Percentiles rank a stretch among this genome's conserved stretches.
These are phyloP conservation scores for Deroplatys truncata DNA, from an alignment of 2,888 invertebrate species.

Conservation along the genomic window DNA sequence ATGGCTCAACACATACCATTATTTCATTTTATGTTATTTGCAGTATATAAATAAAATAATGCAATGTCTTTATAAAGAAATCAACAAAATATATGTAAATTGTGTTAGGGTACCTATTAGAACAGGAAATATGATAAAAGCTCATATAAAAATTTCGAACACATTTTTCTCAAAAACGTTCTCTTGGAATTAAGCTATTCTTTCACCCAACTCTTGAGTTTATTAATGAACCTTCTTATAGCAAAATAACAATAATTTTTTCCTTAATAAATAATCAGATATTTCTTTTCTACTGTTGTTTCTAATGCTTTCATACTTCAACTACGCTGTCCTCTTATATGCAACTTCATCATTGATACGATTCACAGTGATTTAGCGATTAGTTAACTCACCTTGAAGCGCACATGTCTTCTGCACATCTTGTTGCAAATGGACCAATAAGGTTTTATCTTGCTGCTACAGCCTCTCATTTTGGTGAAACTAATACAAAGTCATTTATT, in stretches of 20 bases:
- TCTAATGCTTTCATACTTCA: constrained; percentile 42
- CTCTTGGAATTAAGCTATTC: too few species aligned
- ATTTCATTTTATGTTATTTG: too few species aligned
- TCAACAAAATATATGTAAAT: too few species aligned
- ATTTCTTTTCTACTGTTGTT: constrained; percentile 36
- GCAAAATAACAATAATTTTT: neutral
- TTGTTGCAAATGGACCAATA: neutral
- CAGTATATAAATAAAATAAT: too few species aligned
- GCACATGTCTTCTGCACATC: neutral
- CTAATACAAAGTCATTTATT: neutral
- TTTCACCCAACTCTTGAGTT: too few species aligned
- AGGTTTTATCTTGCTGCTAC: neutral
- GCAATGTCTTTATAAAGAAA: too few species aligned
- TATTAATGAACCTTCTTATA: too few species aligned
- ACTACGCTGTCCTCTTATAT: constrained; percentile 42
- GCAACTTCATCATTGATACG: constrained; percentile 29
- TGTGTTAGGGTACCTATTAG: too few species aligned
- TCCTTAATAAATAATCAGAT: constrained; percentile 37
- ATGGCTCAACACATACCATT: too few species aligned
- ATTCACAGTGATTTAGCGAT: constrained; percentile 8
- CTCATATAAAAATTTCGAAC: too few species aligned
- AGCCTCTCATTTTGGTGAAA: neutral
- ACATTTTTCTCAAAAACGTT: too few species aligned
- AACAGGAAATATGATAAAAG: too few species aligned
- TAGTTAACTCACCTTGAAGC: neutral